A percentile compares a stretch with the other conserved stretches of the same genome.
phyloP scores from a whole-genome alignment of 2,888 invertebrate species.

The Spodoptera picta region DNA sequence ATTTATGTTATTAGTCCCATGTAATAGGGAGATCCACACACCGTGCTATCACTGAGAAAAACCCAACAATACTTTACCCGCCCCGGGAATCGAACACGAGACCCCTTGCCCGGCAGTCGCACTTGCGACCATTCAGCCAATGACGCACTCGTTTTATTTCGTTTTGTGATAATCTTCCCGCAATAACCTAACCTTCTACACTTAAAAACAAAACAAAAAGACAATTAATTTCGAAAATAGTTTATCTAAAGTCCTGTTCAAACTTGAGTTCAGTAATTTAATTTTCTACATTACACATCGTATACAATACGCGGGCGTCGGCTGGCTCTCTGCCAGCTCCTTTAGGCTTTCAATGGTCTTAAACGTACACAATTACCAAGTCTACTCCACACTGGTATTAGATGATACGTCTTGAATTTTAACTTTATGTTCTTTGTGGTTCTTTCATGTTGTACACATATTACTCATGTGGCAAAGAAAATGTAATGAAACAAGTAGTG shows the following conservation, averaged over 20 bases:
- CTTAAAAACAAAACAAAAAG: neutral
- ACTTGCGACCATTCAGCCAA: too few relatives aligned
- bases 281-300: conserved; percentile 34
- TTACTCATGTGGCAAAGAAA: too few relatives aligned
- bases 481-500: too few relatives aligned
- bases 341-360: conserved; percentile 37
- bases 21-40: too few relatives aligned
- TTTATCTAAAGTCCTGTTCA: conserved; percentile 2
- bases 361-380: conserved; percentile 28
- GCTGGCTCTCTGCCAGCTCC: conserved; percentile 39
- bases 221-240: neutral
- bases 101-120: too few relatives aligned
- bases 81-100: too few relatives aligned
- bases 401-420: conserved; percentile 8
- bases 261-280: conserved; percentile 28
- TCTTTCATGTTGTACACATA: too few relatives aligned
- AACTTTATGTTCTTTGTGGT: conserved; percentile 1
- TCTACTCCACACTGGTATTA: conserved; percentile 27
- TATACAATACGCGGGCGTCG: conserved; percentile 30
- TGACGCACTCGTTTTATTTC: too few relatives aligned
- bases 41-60: too few relatives aligned
- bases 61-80: too few relatives aligned
- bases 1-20: too few relatives aligned
- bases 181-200: neutral
- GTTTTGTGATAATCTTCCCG: too few relatives aligned